Evolutionary conservation across 1,140 invertebrate genomes (phyloP), one percentile per base, ranked within the genome.

Genomic region (Drosophila athabasca): DNA sequence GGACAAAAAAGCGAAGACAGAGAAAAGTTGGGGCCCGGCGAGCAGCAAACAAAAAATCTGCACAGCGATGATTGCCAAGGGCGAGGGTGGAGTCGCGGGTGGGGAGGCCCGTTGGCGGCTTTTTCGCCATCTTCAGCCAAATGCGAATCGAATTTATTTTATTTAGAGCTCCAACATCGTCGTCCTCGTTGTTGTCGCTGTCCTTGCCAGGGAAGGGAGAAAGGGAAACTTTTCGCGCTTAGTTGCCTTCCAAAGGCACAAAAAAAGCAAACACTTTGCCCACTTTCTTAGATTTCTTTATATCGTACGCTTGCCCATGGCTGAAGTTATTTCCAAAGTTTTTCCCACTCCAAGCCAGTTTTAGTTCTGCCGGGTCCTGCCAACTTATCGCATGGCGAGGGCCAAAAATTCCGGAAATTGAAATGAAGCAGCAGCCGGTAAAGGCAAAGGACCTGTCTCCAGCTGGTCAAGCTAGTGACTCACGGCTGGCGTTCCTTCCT

Each of bases 61-160:
- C 35, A 39, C 9, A 11, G 35, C 35, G 35, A 39, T 39, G 35
- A 39, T 39, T 39, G 35, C 9, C 35, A 39, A 39, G 35, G 9
- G 35, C 35, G 11, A 13, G 17, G 1, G 17, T 1, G 17, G 35
- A 11, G 35, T 39, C 35, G 35, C 9, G 35, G 35, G 9, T 1
- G 35, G 35, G 3, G 3, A 39, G 35, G 35, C 35, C 35, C 11
- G 35, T 13, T 39, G 35, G 35, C 35, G 35, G 35, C 35, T 39
- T 39, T 39, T 39, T 11, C 35, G 35, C 35, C 35, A 57, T 51
- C 46, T 49, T 35, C 64, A 69, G 44, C 46, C 61, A 67, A 76
- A 83, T 79, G 72, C 61, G 72, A 79, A 72, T 83, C 76, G 76
- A 83, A 79, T 84, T 64, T 74, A 82, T 82, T 79, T 84, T 61